Conservation (phyloP, 2,113 vertebrate genomes). For the Bos indicus region DNA sequence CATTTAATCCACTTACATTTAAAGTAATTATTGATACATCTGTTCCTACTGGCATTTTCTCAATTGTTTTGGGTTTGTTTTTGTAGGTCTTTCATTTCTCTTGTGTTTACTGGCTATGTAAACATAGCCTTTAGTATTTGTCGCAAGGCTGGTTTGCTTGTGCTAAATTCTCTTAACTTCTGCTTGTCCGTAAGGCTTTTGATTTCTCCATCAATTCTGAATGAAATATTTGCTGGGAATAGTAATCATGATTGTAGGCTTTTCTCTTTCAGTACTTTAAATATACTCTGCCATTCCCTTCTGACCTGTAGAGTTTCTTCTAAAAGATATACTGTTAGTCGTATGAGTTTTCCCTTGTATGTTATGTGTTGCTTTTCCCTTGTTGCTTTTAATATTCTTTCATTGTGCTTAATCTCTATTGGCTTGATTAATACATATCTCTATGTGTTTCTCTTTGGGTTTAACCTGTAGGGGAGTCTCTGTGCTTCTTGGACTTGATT, state of each 20-base stretch:
- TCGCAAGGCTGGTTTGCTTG: not conserved
- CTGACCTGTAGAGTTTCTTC: not conserved
- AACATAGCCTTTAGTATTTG: not conserved
- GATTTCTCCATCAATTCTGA: not conserved
- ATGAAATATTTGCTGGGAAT: not conserved
- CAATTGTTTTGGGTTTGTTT: not conserved
- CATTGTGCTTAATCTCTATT: not conserved
- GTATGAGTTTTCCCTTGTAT: not conserved
- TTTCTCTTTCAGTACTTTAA: not conserved
- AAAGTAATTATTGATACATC: not conserved
- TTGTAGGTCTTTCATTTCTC: not conserved
- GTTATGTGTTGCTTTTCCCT: not conserved
- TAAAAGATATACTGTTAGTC: not conserved
- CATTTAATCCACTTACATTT: not conserved
- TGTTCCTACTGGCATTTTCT: not conserved
- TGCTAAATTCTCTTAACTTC: not conserved
- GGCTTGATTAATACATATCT: not conserved
- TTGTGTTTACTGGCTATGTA: not conserved
- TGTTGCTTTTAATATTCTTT: not conserved
- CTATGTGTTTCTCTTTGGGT: not conserved
- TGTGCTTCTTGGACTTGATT: not conserved
- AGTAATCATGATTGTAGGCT: not conserved
- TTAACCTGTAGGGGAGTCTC: not conserved
- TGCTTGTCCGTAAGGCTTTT: not conserved
- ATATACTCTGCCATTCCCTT: not conserved